Base-by-base conservation (phyloP, 2,797 vertebrate genomes). In the Graptemys geographica region DNA sequence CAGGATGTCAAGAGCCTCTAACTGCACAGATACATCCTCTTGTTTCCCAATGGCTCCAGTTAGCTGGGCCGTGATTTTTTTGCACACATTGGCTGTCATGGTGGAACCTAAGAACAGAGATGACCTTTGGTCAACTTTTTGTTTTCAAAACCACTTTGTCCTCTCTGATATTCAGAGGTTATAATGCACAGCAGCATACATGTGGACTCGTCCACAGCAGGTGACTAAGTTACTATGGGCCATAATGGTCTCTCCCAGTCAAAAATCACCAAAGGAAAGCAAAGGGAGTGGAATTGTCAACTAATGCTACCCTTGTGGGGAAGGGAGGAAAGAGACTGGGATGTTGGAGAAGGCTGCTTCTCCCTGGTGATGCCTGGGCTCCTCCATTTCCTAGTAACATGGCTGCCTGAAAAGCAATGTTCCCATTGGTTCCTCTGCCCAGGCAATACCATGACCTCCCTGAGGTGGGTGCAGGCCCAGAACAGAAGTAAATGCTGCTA, bases 1-100 rank as follows among this genome's bases (percentile, higher is more conserved):
- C 96, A 99, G 98, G 97, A 99, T 99, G 97, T 99, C 99, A 96
- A 99, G 98, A 21, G 99, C 99, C 97, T 99, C 99, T 81, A 99
- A 90, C 97, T 99, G 99, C 57, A 99, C 98, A 0, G 99, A 99
- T 56, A 99, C 99, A 6, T 99, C 99, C 6, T 99, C 99, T 76
- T 99, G 99, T 97, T 99, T 99, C 84, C 98, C 98, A 88, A 99
- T 98, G 47, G 99, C 99, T 74, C 98, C 99, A 3, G 99, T 99
- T 97, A 99, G 98, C 98, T 99, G 99, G 51, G 98, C 98, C 1
- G 99, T 99, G 95, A 99, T 99, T 97, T 99, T 99, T 96, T 99
- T 99, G 96, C 99, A 99, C 80, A 99, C 98, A 0, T 97, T 99
- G 86, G 98, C 97, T 44, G 99, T 99, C 97, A 99, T 98, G 52